phyloP scores from a whole-genome alignment of 2,888 invertebrate genomes.

The Pterostichus madidus region DNA sequence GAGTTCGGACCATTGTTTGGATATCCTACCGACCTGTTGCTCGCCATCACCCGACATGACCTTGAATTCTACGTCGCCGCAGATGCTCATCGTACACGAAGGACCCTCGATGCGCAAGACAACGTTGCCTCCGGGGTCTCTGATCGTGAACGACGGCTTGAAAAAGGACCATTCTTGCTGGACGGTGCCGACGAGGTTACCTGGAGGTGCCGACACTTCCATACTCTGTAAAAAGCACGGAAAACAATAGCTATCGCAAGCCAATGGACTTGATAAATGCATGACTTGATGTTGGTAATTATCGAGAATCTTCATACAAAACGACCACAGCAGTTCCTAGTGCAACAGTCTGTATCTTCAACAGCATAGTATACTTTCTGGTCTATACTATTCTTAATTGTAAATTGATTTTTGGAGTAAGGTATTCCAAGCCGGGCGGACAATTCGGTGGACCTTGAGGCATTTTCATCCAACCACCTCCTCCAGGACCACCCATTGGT shows the following conservation, averaged over 20 bases:
- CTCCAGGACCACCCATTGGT: slow-evolving; percentile 70
- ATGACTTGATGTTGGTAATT: slow-evolving; percentile 91
- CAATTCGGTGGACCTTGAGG: slow-evolving; percentile 87
- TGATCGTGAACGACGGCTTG: slow-evolving; percentile 86
- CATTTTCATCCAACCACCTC: slow-evolving; percentile 89
- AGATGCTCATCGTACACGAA: slow-evolving; percentile 87
- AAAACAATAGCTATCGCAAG: slow-evolving; percentile 90
- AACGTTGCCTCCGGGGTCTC: slow-evolving; percentile 86
- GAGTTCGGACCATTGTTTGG: slow-evolving; percentile 93
- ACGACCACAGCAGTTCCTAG: slow-evolving; percentile 91
- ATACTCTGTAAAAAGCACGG: slow-evolving; percentile 92
- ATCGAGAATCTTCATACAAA: slow-evolving; percentile 93
- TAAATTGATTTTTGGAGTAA: slow-evolving; percentile 94
- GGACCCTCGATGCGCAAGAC: slow-evolving; percentile 91
- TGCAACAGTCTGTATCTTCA: slow-evolving; percentile 92
- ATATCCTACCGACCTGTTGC: slow-evolving; percentile 90
- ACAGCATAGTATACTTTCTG: slow-evolving; percentile 89
- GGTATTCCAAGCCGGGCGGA: slow-evolving; percentile 93
- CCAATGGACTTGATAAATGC: slow-evolving; percentile 89
- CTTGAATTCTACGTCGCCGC: slow-evolving; percentile 91
- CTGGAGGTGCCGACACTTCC: slow-evolving; percentile 88
- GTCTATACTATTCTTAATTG: slow-evolving; percentile 87
- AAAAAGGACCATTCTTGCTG: slow-evolving; percentile 89
- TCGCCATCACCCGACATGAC: slow-evolving; percentile 88
- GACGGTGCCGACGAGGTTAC: slow-evolving; percentile 84